phyloP scores from a whole-genome alignment of 2,113 vertebrate genomes.

The Corvus hawaiiensis region DNA sequence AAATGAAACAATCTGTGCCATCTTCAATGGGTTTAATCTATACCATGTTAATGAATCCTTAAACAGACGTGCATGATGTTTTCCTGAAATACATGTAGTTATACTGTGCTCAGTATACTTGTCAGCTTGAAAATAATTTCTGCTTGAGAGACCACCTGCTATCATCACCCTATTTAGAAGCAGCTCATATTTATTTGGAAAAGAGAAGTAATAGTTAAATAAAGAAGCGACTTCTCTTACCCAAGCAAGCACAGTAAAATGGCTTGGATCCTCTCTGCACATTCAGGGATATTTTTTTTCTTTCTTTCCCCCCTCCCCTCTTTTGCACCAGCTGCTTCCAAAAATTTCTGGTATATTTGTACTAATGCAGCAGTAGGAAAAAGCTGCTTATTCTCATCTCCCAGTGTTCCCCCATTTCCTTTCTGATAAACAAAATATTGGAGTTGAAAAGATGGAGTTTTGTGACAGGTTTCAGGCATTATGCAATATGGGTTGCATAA shows the following conservation, averaged over 20 bases:
- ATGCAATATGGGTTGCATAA: background rate
- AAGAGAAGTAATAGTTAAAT: slow-evolving; percentile 48
- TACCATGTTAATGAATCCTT: slow-evolving; percentile 71
- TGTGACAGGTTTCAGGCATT: background rate
- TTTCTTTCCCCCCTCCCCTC: background rate
- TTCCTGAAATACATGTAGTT: slow-evolving; percentile 55
- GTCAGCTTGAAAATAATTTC: slow-evolving; percentile 60
- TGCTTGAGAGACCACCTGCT: slow-evolving; percentile 57
- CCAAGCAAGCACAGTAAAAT: slow-evolving; percentile 14
- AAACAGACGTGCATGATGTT: slow-evolving; percentile 62
- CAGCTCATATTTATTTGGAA: slow-evolving; percentile 44
- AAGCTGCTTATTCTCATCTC: background rate
- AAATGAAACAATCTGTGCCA: slow-evolving; percentile 72
- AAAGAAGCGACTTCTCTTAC: slow-evolving; percentile 1
- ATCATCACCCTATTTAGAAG: slow-evolving; percentile 41
- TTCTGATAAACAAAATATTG: slow-evolving; percentile 13
- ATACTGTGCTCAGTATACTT: background rate
- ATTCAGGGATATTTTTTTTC: background rate
- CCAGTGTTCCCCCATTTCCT: background rate
- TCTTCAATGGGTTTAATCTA: slow-evolving; percentile 69
- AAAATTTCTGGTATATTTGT: background rate
- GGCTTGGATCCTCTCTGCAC: background rate
- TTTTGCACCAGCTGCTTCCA: background rate
- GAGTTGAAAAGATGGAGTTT: slow-evolving; percentile 25
- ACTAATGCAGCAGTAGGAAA: background rate